Evolutionary conservation across 2,888 invertebrate species (phyloP), one percentile per base, ranked within the genome.

Genomic region (Eucriotettix oculatus): DNA sequence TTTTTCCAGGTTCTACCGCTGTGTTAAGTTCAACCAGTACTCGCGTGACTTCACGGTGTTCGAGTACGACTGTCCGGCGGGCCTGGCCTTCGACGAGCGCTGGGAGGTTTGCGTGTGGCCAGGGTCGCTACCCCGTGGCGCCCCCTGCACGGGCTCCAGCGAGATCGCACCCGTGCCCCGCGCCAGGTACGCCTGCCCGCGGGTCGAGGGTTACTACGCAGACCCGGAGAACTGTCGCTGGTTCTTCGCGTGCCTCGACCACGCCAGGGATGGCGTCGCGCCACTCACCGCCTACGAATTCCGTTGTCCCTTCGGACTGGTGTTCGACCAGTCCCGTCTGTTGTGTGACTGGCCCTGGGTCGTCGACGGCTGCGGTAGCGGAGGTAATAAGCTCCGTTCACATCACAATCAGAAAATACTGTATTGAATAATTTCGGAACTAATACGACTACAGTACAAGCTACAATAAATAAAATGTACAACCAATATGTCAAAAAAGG

Each of bases 91-190:
- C 71, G 88, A 88, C 70, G 81, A 83, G 58, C 77, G 81, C 17
- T 85, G 84, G 67, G 87, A 87, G 69, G 86, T 87, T 57, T 89
- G 89, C 69, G 87, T 87, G 9, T 88, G 88, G 88, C 87, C 88
- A 0, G 86, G 86, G 57, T 84, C 85, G 60, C 71, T 86, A 56
- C 79, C 86, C 0, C 75, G 84, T 70, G 82, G 85, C 1, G 81
- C 84, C 10, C 82, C 87, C 1, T 88, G 88, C 68, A 82, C 85
- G 16, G 88, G 87, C 61, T 73, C 73, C 58, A 86, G 86, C 43
- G 88, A 89, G 75, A 87, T 89, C 44, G 85, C 86, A 0, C 87
- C 88, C 0, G 85, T 86, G 0, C 83, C 86, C 0, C 73, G 75
- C 59, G 77, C 79, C 1, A 78, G 85, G 66, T 88, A 86, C 71